phyloP scores from a whole-genome alignment of 1,140 invertebrate species.

The Drosophila tsacasi region DNA sequence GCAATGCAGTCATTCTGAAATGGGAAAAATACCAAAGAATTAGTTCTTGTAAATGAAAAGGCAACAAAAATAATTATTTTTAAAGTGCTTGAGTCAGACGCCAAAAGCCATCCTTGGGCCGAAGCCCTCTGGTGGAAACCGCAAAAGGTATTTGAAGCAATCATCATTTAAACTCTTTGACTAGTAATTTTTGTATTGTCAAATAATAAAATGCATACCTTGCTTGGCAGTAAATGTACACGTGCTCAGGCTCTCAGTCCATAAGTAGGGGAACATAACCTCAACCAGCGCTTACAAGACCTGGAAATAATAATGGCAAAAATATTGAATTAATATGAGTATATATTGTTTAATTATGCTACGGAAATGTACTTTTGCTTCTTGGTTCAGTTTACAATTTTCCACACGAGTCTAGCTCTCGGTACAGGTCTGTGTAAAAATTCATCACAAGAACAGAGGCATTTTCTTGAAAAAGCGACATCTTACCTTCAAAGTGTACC shows the following conservation, averaged over 20 bases:
- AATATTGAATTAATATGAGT: background rate
- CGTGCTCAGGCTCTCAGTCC: background rate
- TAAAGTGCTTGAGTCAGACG: conserved; percentile 86
- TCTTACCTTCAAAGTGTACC: conserved; percentile 20
- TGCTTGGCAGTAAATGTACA: background rate
- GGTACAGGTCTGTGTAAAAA: conserved; percentile 75
- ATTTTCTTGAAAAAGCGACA: background rate
- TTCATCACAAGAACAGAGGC: conserved; percentile 49
- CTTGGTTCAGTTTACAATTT: conserved; percentile 56
- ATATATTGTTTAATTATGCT: background rate
- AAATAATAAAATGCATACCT: conserved; percentile 28
- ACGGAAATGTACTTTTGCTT: background rate
- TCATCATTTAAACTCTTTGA: conserved; percentile 68
- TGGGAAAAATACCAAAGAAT: background rate
- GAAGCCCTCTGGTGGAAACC: conserved; percentile 88
- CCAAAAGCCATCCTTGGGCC: conserved; percentile 86
- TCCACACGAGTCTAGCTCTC: conserved; percentile 60
- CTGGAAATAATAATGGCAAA: background rate
- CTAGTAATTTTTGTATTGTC: background rate
- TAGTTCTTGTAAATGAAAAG: background rate
- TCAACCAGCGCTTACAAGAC: conserved; percentile 6
- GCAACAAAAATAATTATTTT: background rate
- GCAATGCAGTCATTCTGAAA: background rate
- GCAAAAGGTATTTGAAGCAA: conserved; percentile 87
- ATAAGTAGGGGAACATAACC: conserved; percentile 36